Evolutionary conservation across 2,113 vertebrate species (phyloP).

Genomic region (Sapajus apella): DNA sequence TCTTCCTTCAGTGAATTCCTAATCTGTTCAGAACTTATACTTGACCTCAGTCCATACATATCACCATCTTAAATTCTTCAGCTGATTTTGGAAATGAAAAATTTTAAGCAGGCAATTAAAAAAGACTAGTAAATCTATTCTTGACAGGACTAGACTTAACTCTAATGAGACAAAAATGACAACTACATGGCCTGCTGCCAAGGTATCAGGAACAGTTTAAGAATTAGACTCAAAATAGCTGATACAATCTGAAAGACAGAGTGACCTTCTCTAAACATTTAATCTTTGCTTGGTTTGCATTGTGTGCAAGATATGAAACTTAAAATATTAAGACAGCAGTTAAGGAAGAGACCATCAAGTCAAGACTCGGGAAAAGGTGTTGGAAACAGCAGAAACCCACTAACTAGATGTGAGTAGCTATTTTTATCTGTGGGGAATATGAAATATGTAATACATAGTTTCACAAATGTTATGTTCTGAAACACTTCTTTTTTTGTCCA

Average conservation of each 20-base stretch:
- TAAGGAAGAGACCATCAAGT: background rate
- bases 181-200: slow-evolving; percentile 56
- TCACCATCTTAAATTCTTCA: background rate
- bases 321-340: slow-evolving; percentile 27
- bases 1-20: background rate
- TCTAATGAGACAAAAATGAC: slow-evolving; percentile 63
- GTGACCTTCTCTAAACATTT: background rate
- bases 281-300: slow-evolving; percentile 29
- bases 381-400: background rate
- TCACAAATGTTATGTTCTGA: slow-evolving; percentile 11
- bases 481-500: background rate
- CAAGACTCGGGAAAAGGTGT: background rate
- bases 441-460: background rate
- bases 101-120: slow-evolving; percentile 61
- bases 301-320: background rate
- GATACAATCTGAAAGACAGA: slow-evolving; percentile 37
- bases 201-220: background rate
- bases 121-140: slow-evolving; percentile 43
- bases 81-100: slow-evolving; percentile 52
- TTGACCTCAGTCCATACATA: background rate
- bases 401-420: background rate
- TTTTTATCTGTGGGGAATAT: slow-evolving; percentile 45
- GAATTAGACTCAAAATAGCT: slow-evolving; percentile 36
- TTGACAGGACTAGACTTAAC: slow-evolving; percentile 41
- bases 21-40: background rate